A percentile compares a stretch with the other conserved stretches of the same genome.
Conservation (phyloP, 1,140 invertebrate species). For the Drosophila littoralis region DNA sequence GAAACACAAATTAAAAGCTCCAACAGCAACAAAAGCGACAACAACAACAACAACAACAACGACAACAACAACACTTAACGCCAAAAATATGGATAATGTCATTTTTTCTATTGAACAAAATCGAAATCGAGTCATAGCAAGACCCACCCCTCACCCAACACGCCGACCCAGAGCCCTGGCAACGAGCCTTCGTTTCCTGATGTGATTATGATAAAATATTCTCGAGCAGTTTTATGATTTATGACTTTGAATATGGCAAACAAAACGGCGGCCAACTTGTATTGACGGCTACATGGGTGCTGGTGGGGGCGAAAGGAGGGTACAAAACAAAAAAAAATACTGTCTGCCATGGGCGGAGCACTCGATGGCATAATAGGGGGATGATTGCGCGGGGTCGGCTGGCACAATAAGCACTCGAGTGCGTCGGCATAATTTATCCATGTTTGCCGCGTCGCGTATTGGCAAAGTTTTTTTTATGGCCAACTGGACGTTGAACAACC, state of each 20-base stretch:
- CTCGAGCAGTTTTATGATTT: slow-evolving; percentile 83
- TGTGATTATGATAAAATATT: slow-evolving; percentile 84
- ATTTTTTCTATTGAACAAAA: slow-evolving; percentile 65
- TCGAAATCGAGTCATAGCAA: slow-evolving; percentile 29
- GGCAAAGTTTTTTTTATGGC: slow-evolving; percentile 48
- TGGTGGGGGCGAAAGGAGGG: neutral
- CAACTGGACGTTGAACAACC: slow-evolving; percentile 8
- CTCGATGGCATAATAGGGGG: neutral
- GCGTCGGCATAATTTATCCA: slow-evolving; percentile 81
- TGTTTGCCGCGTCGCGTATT: slow-evolving; percentile 65
- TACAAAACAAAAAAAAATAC: slow-evolving; percentile 28
- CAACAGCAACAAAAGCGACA: slow-evolving; percentile 26
- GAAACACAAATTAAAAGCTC: slow-evolving; percentile 68
- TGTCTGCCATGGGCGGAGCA: neutral
- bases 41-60: slow-evolving; percentile 46
- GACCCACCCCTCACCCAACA: neutral
- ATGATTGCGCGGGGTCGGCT: slow-evolving; percentile 2
- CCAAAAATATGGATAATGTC: slow-evolving; percentile 81
- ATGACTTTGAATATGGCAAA: slow-evolving; percentile 83
- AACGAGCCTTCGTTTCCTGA: slow-evolving; percentile 67
- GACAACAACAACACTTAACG: slow-evolving; percentile 64
- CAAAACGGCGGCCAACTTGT: slow-evolving; percentile 62
- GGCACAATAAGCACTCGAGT: slow-evolving; percentile 79
- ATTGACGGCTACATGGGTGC: slow-evolving; percentile 37
- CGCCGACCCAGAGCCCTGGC: neutral